phyloP scores from a whole-genome alignment of 2,113 vertebrate genomes.

The Pluvialis apricaria region DNA sequence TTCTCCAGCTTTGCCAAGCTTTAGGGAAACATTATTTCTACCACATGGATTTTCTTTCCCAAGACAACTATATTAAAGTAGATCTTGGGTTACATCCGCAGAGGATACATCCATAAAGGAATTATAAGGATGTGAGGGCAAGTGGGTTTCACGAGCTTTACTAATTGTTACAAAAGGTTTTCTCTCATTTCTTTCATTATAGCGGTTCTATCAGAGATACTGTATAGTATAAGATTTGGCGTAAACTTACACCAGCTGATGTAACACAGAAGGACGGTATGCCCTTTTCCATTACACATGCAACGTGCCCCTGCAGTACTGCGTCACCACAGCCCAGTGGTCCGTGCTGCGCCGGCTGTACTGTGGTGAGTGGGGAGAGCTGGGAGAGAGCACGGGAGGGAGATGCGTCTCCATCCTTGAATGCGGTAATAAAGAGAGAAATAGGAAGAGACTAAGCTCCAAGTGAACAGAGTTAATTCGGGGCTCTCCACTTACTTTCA shows the following conservation, averaged over 20 bases:
- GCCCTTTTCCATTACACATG: background rate
- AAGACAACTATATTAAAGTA: background rate
- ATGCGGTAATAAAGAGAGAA: rapidly evolving
- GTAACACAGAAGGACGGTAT: rapidly evolving
- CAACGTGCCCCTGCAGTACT: background rate
- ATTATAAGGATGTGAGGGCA: background rate
- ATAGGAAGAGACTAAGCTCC: background rate
- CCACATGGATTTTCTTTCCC: background rate
- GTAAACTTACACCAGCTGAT: rapidly evolving
- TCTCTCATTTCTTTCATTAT: background rate
- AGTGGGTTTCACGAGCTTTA: background rate
- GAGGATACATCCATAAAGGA: background rate
- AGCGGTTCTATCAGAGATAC: background rate
- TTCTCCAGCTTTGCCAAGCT: background rate
- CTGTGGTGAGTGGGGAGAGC: background rate
- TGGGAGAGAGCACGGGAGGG: background rate
- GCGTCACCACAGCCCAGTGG: background rate
- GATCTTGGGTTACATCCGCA: background rate
- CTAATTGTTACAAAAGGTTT: background rate
- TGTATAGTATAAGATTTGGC: rapidly evolving
- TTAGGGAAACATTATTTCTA: background rate
- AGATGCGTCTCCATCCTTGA: background rate
- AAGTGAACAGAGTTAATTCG: background rate
- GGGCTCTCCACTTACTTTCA: background rate
- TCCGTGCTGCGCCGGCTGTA: rapidly evolving